Evolutionary conservation across 2,797 vertebrate genomes (phyloP).

Genomic region (Onychomys leucogaster): DNA sequence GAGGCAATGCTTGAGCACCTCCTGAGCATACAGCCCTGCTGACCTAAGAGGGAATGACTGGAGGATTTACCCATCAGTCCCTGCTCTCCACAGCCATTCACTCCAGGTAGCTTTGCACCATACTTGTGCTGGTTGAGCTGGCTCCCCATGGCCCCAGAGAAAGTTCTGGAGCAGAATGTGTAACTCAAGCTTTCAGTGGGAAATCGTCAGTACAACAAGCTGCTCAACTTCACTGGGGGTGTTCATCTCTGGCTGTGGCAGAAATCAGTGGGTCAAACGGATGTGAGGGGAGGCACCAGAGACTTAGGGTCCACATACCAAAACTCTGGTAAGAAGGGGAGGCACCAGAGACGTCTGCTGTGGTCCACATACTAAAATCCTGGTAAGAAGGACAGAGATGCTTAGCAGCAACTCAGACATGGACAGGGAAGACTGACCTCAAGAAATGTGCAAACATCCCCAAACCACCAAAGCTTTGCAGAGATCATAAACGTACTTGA

Average conservation of each 20-base stretch:
- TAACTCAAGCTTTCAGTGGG: not conserved
- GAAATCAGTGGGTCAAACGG: not conserved
- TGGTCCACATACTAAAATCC: not conserved
- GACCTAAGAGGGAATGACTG: not conserved
- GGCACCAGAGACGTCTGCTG: not conserved
- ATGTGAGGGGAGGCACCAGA: not conserved
- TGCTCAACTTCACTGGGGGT: not conserved
- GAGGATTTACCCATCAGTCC: not conserved
- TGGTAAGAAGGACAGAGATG: not conserved
- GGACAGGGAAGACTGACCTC: not conserved
- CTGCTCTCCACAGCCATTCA: not conserved
- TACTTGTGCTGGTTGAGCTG: not conserved
- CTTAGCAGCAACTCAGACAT: no score
- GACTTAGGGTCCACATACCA: not conserved
- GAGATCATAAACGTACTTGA: not conserved
- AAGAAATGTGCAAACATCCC: not conserved
- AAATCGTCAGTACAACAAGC: fast-evolving
- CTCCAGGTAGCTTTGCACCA: not conserved
- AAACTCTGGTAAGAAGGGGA: not conserved
- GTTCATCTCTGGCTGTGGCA: not conserved
- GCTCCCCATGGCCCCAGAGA: not conserved
- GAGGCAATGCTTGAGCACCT: not conserved
- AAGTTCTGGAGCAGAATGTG: not conserved
- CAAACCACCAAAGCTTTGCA: not conserved
- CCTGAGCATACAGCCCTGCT: not conserved